phyloP scores from a whole-genome alignment of 2,797 vertebrate genomes.

The Cuculus canorus region DNA sequence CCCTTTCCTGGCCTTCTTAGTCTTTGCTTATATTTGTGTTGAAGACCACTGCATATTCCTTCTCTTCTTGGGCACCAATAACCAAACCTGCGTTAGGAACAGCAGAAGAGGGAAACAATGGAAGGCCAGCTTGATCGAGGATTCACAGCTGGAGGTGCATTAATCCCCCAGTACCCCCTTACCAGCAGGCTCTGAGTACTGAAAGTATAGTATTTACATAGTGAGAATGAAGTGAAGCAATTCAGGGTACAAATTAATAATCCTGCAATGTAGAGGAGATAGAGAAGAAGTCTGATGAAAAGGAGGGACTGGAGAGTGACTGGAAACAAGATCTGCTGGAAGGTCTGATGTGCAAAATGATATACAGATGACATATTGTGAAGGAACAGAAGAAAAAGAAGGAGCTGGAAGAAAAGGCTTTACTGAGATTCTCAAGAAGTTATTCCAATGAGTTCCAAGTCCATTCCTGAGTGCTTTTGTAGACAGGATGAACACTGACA shows the following conservation, averaged over 20 bases:
- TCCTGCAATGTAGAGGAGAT: neutral
- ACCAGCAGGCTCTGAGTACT: neutral
- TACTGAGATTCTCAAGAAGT: neutral
- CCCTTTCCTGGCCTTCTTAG: neutral
- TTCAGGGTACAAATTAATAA: neutral
- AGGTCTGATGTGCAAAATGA: neutral
- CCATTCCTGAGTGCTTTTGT: neutral
- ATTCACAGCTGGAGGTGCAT: neutral
- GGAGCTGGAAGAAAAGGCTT: neutral
- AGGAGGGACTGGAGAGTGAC: neutral
- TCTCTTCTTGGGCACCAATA: neutral
- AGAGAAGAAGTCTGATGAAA: neutral
- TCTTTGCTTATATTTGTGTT: neutral
- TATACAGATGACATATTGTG: neutral
- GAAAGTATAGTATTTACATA: neutral
- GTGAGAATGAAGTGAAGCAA: neutral
- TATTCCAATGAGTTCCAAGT: neutral
- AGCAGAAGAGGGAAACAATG: neutral
- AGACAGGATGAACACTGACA: neutral
- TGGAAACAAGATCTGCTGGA: neutral
- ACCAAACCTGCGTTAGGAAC: neutral
- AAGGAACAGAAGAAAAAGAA: neutral
- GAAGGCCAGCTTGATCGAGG: neutral
- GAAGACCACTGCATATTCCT: neutral
- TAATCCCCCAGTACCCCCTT: neutral